A percentile compares a stretch with the other conserved stretches of the same genome.
Evolutionary conservation across 92 coral and sea anemone genomes (phyloP).

Genomic region (Parazoanthus atlanticus): DNA sequence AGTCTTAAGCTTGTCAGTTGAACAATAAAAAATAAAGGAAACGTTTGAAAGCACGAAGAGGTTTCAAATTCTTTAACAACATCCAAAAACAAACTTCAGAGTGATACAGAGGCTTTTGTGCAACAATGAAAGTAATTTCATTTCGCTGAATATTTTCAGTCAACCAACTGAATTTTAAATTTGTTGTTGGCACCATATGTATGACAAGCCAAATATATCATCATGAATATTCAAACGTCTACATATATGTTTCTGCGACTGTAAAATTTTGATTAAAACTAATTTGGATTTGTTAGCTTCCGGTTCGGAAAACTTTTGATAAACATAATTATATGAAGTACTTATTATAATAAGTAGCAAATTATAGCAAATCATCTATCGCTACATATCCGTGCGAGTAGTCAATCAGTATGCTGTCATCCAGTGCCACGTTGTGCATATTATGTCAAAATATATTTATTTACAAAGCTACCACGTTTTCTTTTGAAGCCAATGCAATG

Average conservation of each 20-base stretch:
- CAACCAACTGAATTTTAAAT: too few species aligned
- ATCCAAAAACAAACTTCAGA: too few species aligned
- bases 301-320: not conserved
- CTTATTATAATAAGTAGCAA: not conserved
- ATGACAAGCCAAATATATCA: too few species aligned
- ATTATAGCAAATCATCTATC: not conserved
- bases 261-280: not conserved
- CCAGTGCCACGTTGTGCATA: not conserved
- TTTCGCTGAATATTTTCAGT: too few species aligned
- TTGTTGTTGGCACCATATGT: too few species aligned
- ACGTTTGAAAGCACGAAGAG: too few species aligned
- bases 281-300: not conserved
- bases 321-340: not conserved
- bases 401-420: not conserved
- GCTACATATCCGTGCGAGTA: not conserved
- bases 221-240: not conserved
- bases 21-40: too few species aligned
- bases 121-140: too few species aligned
- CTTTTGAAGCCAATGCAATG: not conserved
- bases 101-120: too few species aligned
- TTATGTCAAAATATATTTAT: not conserved
- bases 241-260: not conserved
- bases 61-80: too few species aligned
- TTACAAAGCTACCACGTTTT: not conserved
- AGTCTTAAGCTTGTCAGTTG: too few species aligned